Evolutionary conservation across 2,888 invertebrate species (phyloP).

Genomic region (Bombyx huttoni): DNA sequence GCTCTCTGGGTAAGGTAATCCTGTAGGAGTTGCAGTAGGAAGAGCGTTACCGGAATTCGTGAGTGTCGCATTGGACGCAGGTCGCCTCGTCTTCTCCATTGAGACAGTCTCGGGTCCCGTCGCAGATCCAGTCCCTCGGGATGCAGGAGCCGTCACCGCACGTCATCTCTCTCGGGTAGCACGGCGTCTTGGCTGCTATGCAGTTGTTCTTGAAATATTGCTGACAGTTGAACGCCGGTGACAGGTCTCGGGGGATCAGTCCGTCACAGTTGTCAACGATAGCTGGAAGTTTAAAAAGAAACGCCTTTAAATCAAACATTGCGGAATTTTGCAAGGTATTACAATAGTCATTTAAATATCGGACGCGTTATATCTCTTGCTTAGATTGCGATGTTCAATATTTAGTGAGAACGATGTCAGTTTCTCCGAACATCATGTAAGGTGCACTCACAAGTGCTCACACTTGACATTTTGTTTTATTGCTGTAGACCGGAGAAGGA

Average conservation of each 20-base stretch:
- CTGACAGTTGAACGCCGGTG: conserved; percentile 73
- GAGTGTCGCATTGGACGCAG: conserved; percentile 48
- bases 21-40: too few species aligned
- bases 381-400: too few species aligned
- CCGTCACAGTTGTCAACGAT: conserved; percentile 75
- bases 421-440: too few species aligned
- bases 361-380: too few species aligned
- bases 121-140: conserved; percentile 76
- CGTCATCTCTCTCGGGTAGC: conserved; percentile 66
- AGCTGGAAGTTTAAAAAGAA: conserved; percentile 42
- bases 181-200: conserved; percentile 57
- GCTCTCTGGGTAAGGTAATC: too few species aligned
- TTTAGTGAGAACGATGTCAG: too few species aligned
- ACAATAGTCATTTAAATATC: too few species aligned
- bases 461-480: too few species aligned
- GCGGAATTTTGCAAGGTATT: too few species aligned
- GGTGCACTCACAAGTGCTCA: too few species aligned
- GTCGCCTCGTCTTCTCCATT: conserved; percentile 75
- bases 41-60: conserved; percentile 43
- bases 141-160: conserved; percentile 75
- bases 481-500: too few species aligned
- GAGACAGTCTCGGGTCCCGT: conserved; percentile 74
- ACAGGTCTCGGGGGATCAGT: conserved; percentile 69
- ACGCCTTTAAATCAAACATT: background rate
- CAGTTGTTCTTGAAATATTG: conserved; percentile 74